These are phyloP conservation scores for Autographa pulchrina DNA, from an alignment of 2,888 invertebrate genomes.

Conservation along the genomic window DNA sequence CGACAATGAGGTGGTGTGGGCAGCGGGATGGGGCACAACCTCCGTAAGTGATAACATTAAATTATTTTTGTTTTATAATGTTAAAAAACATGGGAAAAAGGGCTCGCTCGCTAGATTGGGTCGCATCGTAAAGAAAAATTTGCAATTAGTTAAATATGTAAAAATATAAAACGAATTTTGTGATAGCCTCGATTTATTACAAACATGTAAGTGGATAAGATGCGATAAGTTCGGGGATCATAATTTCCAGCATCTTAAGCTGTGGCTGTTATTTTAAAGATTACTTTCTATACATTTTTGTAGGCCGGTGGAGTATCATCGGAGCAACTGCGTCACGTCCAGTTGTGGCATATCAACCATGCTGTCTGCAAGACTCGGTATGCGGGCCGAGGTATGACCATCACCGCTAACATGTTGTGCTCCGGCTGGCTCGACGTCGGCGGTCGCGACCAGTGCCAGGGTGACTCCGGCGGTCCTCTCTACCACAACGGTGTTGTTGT, in stretches of 20 bases:
- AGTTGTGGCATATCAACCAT: constrained; percentile 67
- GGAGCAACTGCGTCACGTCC: constrained; percentile 67
- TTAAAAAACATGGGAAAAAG: neutral
- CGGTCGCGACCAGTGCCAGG: constrained; percentile 69
- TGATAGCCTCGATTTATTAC: no score
- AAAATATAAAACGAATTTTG: no score
- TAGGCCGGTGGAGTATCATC: constrained; percentile 58
- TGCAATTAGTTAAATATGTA: no score
- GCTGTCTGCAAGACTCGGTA: constrained; percentile 62
- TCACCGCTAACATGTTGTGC: constrained; percentile 70
- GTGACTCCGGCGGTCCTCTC: constrained; percentile 70
- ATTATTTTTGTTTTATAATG: no score
- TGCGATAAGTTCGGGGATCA: no score
- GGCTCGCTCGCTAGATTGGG: no score
- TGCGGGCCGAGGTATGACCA: constrained; percentile 20
- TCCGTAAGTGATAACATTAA: constrained; percentile 56
- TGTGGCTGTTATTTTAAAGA: neutral
- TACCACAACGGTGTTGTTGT: constrained; percentile 64
- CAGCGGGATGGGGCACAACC: constrained; percentile 77
- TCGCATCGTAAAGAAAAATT: no score
- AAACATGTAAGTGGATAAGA: no score
- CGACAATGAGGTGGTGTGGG: constrained; percentile 62
- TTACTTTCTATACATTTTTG: constrained; percentile 17
- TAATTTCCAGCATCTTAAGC: no score
- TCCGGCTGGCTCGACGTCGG: constrained; percentile 68